Percentiles rank a stretch among this genome's conserved stretches.
Evolutionary conservation across 2,888 invertebrate species (phyloP).

Genomic region (Argyresthia goedartella): DNA sequence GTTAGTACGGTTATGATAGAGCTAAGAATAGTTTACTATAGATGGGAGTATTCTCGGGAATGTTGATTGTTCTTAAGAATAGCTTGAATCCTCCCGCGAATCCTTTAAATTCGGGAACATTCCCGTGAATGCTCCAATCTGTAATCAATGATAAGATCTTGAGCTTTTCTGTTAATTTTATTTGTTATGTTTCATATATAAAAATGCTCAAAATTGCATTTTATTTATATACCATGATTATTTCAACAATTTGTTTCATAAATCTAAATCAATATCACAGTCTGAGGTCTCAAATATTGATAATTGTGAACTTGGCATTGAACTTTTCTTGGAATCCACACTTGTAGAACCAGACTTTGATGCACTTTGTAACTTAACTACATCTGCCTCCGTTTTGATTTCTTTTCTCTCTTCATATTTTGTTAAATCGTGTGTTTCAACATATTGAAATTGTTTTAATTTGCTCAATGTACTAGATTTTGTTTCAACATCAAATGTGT

Average conservation of each 20-base stretch:
- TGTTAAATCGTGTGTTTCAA: slow-evolving; percentile 33
- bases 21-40: too few relatives aligned
- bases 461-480: slow-evolving; percentile 23
- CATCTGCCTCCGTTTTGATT: slow-evolving; percentile 5
- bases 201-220: too few relatives aligned
- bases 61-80: too few relatives aligned
- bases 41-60: too few relatives aligned
- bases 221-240: neutral
- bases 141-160: neutral
- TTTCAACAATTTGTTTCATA: slow-evolving; percentile 21
- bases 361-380: neutral
- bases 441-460: slow-evolving; percentile 47
- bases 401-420: slow-evolving; percentile 33
- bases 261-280: slow-evolving; percentile 64
- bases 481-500: slow-evolving; percentile 1
- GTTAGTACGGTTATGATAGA: neutral
- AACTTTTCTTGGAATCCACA: neutral
- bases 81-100: too few relatives aligned
- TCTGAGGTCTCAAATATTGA: slow-evolving; percentile 65
- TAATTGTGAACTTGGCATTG: slow-evolving; percentile 37
- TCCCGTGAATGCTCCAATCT: too few relatives aligned
- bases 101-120: too few relatives aligned
- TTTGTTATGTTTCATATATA: too few relatives aligned
- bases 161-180: neutral
- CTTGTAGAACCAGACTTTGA: neutral